Evolutionary conservation across 2,113 vertebrate species (phyloP).

Genomic region (Suncus etruscus): DNA sequence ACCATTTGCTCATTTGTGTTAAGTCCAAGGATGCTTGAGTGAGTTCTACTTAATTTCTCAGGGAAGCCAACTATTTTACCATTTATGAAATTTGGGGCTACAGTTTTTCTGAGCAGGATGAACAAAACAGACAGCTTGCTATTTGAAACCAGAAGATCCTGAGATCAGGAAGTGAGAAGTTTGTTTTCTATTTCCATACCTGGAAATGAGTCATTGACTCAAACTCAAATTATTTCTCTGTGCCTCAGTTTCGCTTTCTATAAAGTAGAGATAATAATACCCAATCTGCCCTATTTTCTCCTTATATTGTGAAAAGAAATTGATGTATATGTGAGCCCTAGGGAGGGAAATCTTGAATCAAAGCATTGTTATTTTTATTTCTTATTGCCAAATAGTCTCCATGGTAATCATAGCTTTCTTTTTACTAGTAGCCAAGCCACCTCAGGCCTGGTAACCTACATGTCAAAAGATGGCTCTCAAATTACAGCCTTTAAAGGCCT

Average conservation of each 20-base stretch:
- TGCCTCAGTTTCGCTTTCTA: slow-evolving; percentile 66
- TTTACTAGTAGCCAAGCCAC: slow-evolving; percentile 49
- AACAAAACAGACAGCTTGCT: slow-evolving; percentile 1
- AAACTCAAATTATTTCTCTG: slow-evolving; percentile 54
- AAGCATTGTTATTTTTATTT: slow-evolving; percentile 50
- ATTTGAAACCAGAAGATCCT: not conserved
- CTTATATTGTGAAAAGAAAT: slow-evolving; percentile 39
- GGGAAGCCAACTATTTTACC: not conserved
- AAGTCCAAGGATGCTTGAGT: not conserved
- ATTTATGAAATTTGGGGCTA: not conserved
- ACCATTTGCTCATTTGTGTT: not conserved
- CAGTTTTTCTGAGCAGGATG: not conserved
- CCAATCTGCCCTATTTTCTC: not conserved
- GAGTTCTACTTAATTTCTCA: not conserved
- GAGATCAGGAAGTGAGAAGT: not conserved
- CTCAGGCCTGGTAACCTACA: slow-evolving; percentile 70
- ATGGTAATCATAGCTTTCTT: slow-evolving; percentile 57
- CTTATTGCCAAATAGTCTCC: slow-evolving; percentile 43
- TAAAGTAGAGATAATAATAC: slow-evolving; percentile 64
- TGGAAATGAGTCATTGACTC: slow-evolving; percentile 20
- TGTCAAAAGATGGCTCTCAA: not conserved
- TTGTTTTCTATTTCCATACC: slow-evolving; percentile 6
- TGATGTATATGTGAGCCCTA: slow-evolving; percentile 3
- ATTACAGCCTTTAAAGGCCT: slow-evolving; percentile 8
- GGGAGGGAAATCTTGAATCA: slow-evolving; percentile 52